Base-by-base conservation (phyloP, 2,888 invertebrate species). In the Cryptus viduatorius region DNA sequence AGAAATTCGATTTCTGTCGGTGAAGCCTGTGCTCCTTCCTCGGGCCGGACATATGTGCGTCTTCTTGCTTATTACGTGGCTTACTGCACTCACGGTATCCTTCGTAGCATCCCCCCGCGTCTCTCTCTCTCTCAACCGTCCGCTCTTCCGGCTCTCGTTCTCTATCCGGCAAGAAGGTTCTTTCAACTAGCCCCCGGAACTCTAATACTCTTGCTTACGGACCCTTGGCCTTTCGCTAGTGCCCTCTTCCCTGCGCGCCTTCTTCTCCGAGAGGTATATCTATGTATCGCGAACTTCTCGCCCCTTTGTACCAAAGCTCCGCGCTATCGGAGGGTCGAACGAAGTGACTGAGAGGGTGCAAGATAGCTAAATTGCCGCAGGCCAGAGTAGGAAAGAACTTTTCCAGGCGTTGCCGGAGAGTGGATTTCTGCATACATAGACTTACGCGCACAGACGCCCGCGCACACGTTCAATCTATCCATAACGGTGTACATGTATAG, bases 1-100 rank as follows among this genome's bases (percentile, higher is more conserved):
- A 73, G 53, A 81, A 78, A 84, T 82, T 82, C 78, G 73, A 81
- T 79, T 83, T 78, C 72, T 48, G 8, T 37, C 53, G 46, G 24
- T 64, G 50, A 10, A 65, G 46, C 53, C 69, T 3, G 29, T 50
- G 44, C 29, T 46, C 65, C 75, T 56, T 53, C n/a, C 31, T 48
- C 56, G 19, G 16, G 4, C 53, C 48, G 73, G 69, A 80, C 81
- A 81, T 79, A 56, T 83, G 73, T 76, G 79, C 53, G 61, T 46
- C 59, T 61, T 73, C 69, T 79, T 16, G 46, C 75, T 83, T 71
- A 81, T 81, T 76, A 78, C 42, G 59, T 81, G 42, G 81, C 81
- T 71, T 44, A 50, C 48, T 79, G 65, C 68, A 59, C 48, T 75
- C 75, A n/a, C 16, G 7, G 64, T 48, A 19, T 53, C 65, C 44